Conservation (phyloP, 2,797 vertebrate genomes). For the Gallinago nigripennis region DNA sequence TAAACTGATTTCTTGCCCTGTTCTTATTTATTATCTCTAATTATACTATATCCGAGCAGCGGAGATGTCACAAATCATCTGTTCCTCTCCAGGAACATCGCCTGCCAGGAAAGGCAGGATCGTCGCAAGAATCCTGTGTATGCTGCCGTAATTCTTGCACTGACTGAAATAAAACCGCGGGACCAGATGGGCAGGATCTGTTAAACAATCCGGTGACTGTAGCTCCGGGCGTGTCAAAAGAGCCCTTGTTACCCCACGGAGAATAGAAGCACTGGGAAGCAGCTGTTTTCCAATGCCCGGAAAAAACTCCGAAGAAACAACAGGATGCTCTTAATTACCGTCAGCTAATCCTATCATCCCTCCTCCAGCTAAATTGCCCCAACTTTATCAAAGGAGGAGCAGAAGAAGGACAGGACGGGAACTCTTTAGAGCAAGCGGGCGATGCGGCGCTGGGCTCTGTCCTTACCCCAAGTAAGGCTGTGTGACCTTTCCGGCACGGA, state of each 20-base stretch:
- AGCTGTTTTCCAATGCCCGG: constrained; percentile 6
- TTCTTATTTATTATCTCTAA: background rate
- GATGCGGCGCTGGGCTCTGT: background rate
- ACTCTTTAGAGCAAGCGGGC: background rate
- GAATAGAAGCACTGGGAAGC: background rate
- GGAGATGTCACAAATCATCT: background rate
- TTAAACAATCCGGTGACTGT: background rate
- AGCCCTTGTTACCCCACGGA: background rate
- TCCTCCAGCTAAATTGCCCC: background rate
- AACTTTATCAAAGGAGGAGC: background rate
- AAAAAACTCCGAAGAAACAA: constrained; percentile 2
- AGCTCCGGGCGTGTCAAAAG: background rate
- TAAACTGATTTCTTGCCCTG: background rate
- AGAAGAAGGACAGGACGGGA: background rate
- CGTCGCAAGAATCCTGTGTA: background rate
- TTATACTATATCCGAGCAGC: background rate
- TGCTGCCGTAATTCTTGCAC: background rate
- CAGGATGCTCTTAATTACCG: constrained; percentile 9
- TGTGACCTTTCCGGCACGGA: background rate
- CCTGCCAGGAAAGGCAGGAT: background rate
- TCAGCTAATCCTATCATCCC: background rate
- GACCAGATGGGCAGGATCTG: constrained; percentile 32
- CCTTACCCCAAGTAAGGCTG: background rate
- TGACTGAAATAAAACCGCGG: background rate
- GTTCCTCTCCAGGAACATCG: background rate